Percentiles rank a stretch among this genome's conserved stretches.
Evolutionary conservation across 2,797 vertebrate species (phyloP).

Genomic region (Valencia hispanica): DNA sequence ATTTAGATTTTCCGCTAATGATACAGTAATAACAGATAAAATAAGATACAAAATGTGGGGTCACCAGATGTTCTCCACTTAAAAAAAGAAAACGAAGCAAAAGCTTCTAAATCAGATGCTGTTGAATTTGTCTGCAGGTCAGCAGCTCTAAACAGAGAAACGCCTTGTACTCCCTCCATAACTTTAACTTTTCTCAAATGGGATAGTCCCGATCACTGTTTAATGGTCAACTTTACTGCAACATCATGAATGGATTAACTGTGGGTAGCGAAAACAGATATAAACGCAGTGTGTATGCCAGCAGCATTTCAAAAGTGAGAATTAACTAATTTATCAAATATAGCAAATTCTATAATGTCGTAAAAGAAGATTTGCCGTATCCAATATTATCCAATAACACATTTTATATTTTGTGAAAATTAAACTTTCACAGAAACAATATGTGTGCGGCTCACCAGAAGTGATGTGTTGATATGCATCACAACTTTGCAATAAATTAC

Average conservation of each 20-base stretch:
- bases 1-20: background rate
- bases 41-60: background rate
- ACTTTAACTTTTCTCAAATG: background rate
- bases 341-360: background rate
- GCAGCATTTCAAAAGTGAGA: background rate
- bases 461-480: too few species aligned
- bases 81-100: background rate
- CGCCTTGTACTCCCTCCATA: background rate
- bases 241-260: background rate
- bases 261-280: background rate
- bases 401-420: background rate
- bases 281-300: background rate
- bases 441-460: too few species aligned
- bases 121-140: background rate
- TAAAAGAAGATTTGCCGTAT: background rate
- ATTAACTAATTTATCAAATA: background rate
- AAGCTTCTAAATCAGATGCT: background rate
- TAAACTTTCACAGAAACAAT: too few species aligned
- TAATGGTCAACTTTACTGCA: background rate
- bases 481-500: too few species aligned
- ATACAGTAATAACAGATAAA: background rate
- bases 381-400: background rate
- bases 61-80: background rate
- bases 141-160: background rate
- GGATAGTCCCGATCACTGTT: background rate